Base-by-base conservation (phyloP, 2,113 vertebrate species). In the Isurus oxyrinchus region DNA sequence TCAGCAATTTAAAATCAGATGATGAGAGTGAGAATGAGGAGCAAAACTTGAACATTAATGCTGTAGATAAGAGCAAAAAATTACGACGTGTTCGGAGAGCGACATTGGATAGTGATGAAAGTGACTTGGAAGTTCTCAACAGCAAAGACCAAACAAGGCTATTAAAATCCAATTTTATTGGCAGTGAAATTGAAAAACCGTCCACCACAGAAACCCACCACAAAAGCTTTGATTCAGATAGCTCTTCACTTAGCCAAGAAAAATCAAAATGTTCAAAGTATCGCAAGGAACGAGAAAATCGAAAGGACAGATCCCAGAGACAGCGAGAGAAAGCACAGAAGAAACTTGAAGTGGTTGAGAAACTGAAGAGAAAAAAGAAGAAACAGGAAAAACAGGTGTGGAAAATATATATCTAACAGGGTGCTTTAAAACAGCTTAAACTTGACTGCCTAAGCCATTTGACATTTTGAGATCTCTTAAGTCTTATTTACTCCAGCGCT, bases 51-150 rank as follows among this genome's bases (percentile, higher is more conserved):
- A 96, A 97, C 88, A 96, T 96, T 0, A 0, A 96, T 23, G 5
- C 61, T 96, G 81, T 49, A 87, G 90, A 97, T 8, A 94, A 94
- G 7, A 97, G 96, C 13, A 97, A 97, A 84, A 97, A 97, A 96
- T 93, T 63, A 31, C 96, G 4, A 94, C 79, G 97, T 53, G 96
- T 98, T 96, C 44, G 3, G 57, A 97, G 96, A 0, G 97, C 96
- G 49, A 96, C 97, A n/a, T 1, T 96, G 6, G 98, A 98, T 63
- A 97, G 98, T 0, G 98, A 98, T 5, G 97, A 98, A 57, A 98
- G 97, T 96, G 97, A 98, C n/a, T 0, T 5, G 14, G 98, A 96
- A 0, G 96, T 97, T 3, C 31, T 0, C 16, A 27, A 94, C 63
- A 4, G 95, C 49, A 40, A 96, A 25, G 0, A 49, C 96, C 97